Evolutionary conservation across 1,140 invertebrate species (phyloP), one percentile per base, ranked within the genome.

Genomic region (Scaptodrosophila lebanonensis): DNA sequence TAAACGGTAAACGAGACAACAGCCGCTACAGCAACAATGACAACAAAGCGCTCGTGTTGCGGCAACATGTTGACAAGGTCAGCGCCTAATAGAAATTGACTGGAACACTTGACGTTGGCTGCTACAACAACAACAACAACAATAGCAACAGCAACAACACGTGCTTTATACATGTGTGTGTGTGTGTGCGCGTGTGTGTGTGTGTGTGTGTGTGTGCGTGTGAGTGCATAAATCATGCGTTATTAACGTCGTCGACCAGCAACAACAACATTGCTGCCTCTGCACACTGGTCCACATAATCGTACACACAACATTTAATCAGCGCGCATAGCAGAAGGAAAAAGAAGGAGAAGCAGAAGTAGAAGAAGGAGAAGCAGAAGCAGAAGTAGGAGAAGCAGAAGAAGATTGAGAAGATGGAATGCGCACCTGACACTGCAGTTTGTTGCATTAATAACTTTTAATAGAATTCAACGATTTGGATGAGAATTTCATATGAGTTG

Each of bases 1-100:
- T 57, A 62, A 56, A 57, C 51, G 47, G 33, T 64, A 67, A 67
- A 73, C 59, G 72, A 67, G 59, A 30, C 29, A 16, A n/a, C 2
- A 29, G 48, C 65, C 59, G 72, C 64, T 56, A 30, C 29, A 16
- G 8, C 2, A 29, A 39, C 65, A 27, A 6, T 4, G 9, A 30
- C 9, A 15, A 9, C 12, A 15, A 16, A 11, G 36, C 44, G 22
- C 43, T 57, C 38, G 51, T 50, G 58, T 66, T 64, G 62, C 70
- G 51, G 79, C 79, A 84, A 84, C 79, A 82, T 84, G 79, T 84
- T 84, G 79, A 84, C 82, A 84, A 84, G 79, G 79, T 84, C 79
- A 84, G 67, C 53, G 48, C 42, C 72, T 79, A 79, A 79, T 75
- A 65, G 75, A 63, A 75, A 79, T 79, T 79, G 76, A 82, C 70